These are phyloP conservation scores for Ailuropoda melanoleuca DNA, from an alignment of 2,113 vertebrate species.

Conservation along the genomic window DNA sequence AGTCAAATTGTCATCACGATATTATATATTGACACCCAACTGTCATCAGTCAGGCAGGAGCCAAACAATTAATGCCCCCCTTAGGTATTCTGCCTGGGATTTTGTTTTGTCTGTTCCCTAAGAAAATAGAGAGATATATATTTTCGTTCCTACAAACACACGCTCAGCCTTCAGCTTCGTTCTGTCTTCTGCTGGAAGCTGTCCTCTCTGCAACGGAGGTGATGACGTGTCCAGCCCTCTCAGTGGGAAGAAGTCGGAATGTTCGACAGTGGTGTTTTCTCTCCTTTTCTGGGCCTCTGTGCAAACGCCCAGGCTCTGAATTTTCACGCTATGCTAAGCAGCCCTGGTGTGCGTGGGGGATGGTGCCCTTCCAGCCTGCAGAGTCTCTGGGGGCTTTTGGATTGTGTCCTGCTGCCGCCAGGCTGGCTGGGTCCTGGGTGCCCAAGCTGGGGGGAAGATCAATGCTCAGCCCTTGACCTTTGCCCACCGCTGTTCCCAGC, in stretches of 20 bases:
- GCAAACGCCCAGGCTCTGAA: background rate
- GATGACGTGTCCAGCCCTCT: background rate
- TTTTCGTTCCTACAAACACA: slow-evolving; percentile 22
- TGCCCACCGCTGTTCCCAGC: background rate
- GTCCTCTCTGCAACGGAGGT: background rate
- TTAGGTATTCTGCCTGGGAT: slow-evolving; percentile 62
- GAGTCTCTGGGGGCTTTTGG: background rate
- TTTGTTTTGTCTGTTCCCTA: slow-evolving; percentile 73
- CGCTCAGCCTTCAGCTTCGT: background rate
- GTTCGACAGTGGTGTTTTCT: background rate
- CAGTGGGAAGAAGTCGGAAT: background rate
- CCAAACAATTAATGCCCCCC: slow-evolving; percentile 68
- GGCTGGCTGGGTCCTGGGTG: background rate
- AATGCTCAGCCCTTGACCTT: background rate
- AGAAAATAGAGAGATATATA: slow-evolving; percentile 40
- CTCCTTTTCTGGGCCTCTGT: background rate
- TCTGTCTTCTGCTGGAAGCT: background rate
- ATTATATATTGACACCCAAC: slow-evolving; percentile 62
- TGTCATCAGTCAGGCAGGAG: slow-evolving; percentile 69
- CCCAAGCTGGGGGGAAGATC: background rate
- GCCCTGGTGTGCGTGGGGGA: background rate
- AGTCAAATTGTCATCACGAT: slow-evolving; percentile 74
- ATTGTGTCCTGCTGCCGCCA: background rate
- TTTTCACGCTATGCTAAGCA: background rate
- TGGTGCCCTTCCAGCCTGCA: background rate